phyloP scores from a whole-genome alignment of 1,140 invertebrate genomes.

The Arctopsyche grandis region DNA sequence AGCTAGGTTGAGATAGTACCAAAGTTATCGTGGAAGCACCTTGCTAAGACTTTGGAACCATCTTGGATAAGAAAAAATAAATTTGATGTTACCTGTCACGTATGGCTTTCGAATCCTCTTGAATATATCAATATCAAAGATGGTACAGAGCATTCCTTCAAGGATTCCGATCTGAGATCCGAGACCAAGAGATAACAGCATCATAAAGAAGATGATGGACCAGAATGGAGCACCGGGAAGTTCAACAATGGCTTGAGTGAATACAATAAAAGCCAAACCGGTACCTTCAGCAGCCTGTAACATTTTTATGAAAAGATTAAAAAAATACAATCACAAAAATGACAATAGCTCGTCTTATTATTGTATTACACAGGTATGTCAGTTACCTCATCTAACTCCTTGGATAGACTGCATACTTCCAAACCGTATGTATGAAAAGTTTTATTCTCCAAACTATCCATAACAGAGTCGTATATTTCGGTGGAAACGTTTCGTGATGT shows the following conservation, averaged over 20 bases:
- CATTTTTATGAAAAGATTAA: conserved; percentile 11
- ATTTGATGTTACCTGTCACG: conserved; percentile 88
- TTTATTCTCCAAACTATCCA: conserved; percentile 61
- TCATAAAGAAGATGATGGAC: conserved; percentile 93
- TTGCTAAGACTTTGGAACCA: no score
- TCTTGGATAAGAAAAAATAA: no score
- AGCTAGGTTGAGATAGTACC: no score
- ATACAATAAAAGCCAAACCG: conserved; percentile 90
- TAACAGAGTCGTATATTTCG: conserved; percentile 67
- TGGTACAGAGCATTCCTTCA: conserved; percentile 92
- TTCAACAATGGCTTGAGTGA: conserved; percentile 91
- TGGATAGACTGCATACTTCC: conserved; percentile 73
- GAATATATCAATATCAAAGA: conserved; percentile 92
- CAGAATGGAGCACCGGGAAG: conserved; percentile 90
- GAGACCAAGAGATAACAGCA: conserved; percentile 88
- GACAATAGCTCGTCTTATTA: no score
- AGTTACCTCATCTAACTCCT: conserved; percentile 76
- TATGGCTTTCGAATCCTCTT: conserved; percentile 88
- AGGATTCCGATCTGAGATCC: conserved; percentile 93
- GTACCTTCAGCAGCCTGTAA: conserved; percentile 90
- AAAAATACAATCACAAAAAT: no score
- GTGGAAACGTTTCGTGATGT: conserved; percentile 65
- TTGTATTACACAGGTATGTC: no score
- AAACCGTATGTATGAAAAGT: conserved; percentile 63
- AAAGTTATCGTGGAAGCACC: no score